Evolutionary conservation across 2,888 invertebrate species (phyloP).

Genomic region (Ochlodes sylvanus): DNA sequence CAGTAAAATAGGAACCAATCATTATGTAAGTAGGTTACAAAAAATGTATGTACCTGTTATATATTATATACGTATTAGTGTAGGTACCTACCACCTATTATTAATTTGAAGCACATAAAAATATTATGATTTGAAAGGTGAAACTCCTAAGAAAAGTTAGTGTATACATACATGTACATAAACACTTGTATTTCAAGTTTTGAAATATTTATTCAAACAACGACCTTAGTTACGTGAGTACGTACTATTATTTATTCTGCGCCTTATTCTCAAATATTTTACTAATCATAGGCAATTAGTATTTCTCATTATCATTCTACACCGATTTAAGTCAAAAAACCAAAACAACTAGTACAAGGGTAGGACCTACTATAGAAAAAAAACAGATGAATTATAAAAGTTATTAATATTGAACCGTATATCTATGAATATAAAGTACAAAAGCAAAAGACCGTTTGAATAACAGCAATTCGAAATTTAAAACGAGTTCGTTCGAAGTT

Average conservation of each 20-base stretch:
- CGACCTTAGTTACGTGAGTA: too few relatives aligned
- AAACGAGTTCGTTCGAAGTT: conserved; percentile 48
- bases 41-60: too few relatives aligned
- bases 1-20: too few relatives aligned
- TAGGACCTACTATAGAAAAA: too few relatives aligned
- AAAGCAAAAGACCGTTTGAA: conserved; percentile 30
- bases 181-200: not conserved
- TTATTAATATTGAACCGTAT: conserved; percentile 29
- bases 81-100: too few relatives aligned
- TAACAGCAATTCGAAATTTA: conserved; percentile 47
- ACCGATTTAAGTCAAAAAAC: conserved; percentile 22
- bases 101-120: too few relatives aligned
- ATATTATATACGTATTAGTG: too few relatives aligned
- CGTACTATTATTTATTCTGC: too few relatives aligned
- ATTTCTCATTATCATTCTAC: conserved; percentile 43
- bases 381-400: not conserved
- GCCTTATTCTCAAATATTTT: not conserved
- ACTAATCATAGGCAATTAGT: conserved; percentile 13
- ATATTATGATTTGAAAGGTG: not conserved
- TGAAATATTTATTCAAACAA: too few relatives aligned
- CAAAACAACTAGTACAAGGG: not conserved
- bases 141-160: too few relatives aligned
- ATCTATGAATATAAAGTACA: conserved; percentile 9
- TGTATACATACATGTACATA: too few relatives aligned
- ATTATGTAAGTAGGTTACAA: too few relatives aligned